phyloP scores from a whole-genome alignment of 2,888 invertebrate species.

The Acanthacorydalis orientalis region DNA sequence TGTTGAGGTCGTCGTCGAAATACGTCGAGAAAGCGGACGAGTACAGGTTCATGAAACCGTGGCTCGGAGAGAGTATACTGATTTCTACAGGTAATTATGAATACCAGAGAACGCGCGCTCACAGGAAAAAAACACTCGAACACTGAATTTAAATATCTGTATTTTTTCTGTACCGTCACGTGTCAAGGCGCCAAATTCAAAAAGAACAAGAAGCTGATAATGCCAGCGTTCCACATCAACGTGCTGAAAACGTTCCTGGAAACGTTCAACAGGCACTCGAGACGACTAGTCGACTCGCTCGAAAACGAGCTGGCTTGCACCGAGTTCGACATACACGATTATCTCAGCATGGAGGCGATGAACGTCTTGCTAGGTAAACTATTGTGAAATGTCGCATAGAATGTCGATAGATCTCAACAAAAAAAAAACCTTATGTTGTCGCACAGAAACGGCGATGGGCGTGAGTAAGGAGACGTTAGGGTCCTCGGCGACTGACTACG shows the following conservation, averaged over 20 bases:
- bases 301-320: slow-evolving; percentile 10
- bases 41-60: slow-evolving; percentile 12
- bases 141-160: no score
- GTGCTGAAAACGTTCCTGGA: slow-evolving; percentile 12
- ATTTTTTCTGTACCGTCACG: neutral
- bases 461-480: slow-evolving; percentile 15
- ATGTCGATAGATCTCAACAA: no score
- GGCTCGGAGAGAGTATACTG: slow-evolving; percentile 14
- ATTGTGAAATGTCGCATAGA: no score
- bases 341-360: slow-evolving; percentile 12
- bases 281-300: slow-evolving; percentile 9
- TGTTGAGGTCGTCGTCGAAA: slow-evolving; percentile 10
- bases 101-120: no score
- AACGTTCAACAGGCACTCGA: slow-evolving; percentile 13
- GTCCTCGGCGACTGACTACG: slow-evolving; percentile 12
- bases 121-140: no score
- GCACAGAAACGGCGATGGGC: slow-evolving; percentile 14
- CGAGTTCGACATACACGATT: slow-evolving; percentile 13
- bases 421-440: no score
- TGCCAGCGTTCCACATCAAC: slow-evolving; percentile 13
- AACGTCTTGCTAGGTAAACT: slow-evolving; percentile 12
- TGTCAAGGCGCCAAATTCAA: slow-evolving; percentile 14
- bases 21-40: slow-evolving; percentile 13
- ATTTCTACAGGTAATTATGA: slow-evolving; percentile 11
- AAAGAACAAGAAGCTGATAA: slow-evolving; percentile 13